These are phyloP conservation scores for Gadus chalcogrammus DNA, from an alignment of 2,113 vertebrate species.

Conservation along the genomic window DNA sequence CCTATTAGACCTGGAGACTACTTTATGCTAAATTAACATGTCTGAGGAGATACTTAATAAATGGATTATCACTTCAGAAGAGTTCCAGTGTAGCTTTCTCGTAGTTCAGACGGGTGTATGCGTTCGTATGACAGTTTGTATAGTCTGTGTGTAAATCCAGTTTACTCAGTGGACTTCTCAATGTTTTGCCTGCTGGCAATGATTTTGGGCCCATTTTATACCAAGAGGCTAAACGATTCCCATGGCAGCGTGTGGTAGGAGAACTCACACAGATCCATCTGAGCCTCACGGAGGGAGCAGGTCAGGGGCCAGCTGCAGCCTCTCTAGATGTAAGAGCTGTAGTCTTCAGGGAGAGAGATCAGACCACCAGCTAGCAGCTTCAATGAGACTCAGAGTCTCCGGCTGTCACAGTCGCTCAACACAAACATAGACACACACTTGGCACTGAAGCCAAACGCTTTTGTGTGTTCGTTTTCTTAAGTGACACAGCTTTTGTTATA, in stretches of 20 bases:
- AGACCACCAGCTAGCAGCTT: slow-evolving; percentile 69
- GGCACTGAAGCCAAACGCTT: slow-evolving; percentile 13
- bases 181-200: too few species aligned
- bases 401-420: slow-evolving; percentile 68
- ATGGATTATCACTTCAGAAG: too few species aligned
- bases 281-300: slow-evolving; percentile 6
- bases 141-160: too few species aligned
- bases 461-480: not conserved
- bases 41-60: too few species aligned
- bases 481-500: not conserved
- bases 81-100: too few species aligned
- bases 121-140: too few species aligned
- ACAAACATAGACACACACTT: slow-evolving; percentile 20
- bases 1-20: too few species aligned
- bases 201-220: too few species aligned
- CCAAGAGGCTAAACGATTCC: too few species aligned
- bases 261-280: slow-evolving; percentile 32
- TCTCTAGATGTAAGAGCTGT: slow-evolving; percentile 55
- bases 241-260: not conserved
- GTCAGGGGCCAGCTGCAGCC: slow-evolving; percentile 33
- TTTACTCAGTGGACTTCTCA: too few species aligned
- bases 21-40: too few species aligned
- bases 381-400: slow-evolving; percentile 56
- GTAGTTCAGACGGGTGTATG: too few species aligned
- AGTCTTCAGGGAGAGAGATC: slow-evolving; percentile 58